Conservation (phyloP, 2,113 vertebrate genomes). For the Picathartes gymnocephalus region DNA sequence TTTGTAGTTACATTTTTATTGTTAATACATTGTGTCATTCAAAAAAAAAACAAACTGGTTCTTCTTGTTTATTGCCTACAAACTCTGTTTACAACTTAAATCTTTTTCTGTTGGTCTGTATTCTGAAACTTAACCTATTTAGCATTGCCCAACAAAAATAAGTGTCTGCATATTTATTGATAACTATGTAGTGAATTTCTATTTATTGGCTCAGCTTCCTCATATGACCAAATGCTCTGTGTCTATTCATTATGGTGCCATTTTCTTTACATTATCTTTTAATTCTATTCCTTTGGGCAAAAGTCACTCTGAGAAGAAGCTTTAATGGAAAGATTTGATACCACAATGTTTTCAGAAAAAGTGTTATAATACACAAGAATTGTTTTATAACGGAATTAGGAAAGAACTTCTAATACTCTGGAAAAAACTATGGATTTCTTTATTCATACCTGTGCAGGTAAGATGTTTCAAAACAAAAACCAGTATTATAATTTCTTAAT, state of each 20-base stretch:
- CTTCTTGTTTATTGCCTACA: neutral
- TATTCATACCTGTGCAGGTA: neutral
- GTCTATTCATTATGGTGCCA: neutral
- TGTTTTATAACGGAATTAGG: neutral
- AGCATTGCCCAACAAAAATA: neutral
- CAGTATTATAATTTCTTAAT: neutral
- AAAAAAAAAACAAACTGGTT: neutral
- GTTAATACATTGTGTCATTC: rapidly evolving
- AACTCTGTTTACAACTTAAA: neutral
- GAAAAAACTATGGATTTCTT: neutral
- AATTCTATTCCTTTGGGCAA: neutral
- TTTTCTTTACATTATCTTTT: neutral
- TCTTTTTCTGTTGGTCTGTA: neutral
- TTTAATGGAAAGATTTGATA: neutral
- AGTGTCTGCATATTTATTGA: neutral
- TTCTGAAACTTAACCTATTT: neutral
- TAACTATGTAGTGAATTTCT: neutral
- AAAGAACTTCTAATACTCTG: neutral
- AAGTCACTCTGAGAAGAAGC: neutral
- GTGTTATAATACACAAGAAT: neutral
- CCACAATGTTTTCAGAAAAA: neutral
- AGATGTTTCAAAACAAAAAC: neutral
- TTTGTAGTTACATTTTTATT: neutral
- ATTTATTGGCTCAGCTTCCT: neutral
- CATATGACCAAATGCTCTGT: neutral